Evolutionary conservation across 30 jellyfish, hydroid and myxozoan species (phyloP), one percentile per base, ranked within the genome.

Genomic region (Catostylus mosaicus): DNA sequence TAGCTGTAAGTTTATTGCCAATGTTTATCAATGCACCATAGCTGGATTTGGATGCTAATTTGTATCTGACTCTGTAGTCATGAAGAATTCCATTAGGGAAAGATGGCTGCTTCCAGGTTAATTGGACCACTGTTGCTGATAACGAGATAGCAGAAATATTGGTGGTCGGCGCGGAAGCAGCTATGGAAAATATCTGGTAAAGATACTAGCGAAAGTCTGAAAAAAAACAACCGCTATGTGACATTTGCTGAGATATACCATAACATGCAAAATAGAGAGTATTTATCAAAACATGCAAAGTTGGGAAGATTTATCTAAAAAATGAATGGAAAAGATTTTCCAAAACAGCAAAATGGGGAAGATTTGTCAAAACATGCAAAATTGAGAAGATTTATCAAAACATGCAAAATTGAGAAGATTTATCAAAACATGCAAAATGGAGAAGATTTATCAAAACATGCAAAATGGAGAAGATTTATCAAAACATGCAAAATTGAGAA

Each of bases 41-140:
- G 16, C n/a, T 34, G 18, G 67, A 0, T 8, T n/a, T 45, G 18
- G 80, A 83, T 1, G 68, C 29, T 30, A 59, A 11, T 38, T 56
- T 61, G 56, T 73, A 52, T 35, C 83, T 47, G 37, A 87, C 76
- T 33, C 30, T 40, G 65, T 87, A 87, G 47, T 29, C 66, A 60
- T 80, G 86, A 43, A 87, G 80, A 76, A 77, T 71, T 18, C 96
- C 96, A 77, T 87, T 87, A 23, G 66, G n/a, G 1, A 63, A 61
- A 18, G 80, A 46, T 43, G 96, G 96, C 9, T 24, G 74, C 29
- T 31, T 26, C 96, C 96, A 87, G 0, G 80, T 38, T 32, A 76
- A 31, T 24, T 35, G 36, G 47, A 78, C 52, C 9, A 34, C 27
- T 11, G 82, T 77, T 33, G 81, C 45, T 7, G 96, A 77, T 35